Base-by-base conservation (phyloP, 1,140 invertebrate genomes). In the Euborellia annulipes region DNA sequence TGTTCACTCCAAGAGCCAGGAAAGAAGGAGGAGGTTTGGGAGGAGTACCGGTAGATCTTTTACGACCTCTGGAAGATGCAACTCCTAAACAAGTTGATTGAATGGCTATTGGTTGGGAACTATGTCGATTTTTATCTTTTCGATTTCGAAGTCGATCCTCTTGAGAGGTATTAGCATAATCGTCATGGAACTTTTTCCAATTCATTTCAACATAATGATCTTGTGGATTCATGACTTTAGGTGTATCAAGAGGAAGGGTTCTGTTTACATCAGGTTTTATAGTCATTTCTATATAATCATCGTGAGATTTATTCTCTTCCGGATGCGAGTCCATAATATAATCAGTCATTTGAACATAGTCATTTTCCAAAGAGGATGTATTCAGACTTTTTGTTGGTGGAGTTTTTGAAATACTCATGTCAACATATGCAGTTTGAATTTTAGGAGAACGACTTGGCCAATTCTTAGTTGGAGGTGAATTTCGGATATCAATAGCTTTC, bases 131-230 rank as follows among this genome's bases (percentile, higher is more conserved):
- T 27, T 44, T 48, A 11, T 46, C 45, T 18, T 40, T 39, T 3
- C 45, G 11, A 22, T 27, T 40, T 63, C 23, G 44, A 14, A 44
- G 34, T 42, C 43, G 3, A 23, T 13, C 18, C 66, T 65, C 47
- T 67, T 70, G 18, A 64, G 55, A 27, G 23, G 4, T 27, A 27
- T 27, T 27, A 27, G 23, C 23, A 11, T 27, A 27, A 27, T 27
- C 23, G 11, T 27, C 23, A 27, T 11, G 4, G 11, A 11, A 27
- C 11, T 27, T 27, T 27, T 49, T 54, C 50, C 53, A 69, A 0
- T 66, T 64, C 74, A 77, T 78, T 47, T 76, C 72, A 2, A 78
- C 70, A 51, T 78, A 77, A 27, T 72, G 72, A 17, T 75, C 73
- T 1, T 62, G 62, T 3, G 63, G 57, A 37, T 62, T 61, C n/a